Evolutionary conservation across 1,140 invertebrate genomes (phyloP).

Genomic region (Aricia agestis): DNA sequence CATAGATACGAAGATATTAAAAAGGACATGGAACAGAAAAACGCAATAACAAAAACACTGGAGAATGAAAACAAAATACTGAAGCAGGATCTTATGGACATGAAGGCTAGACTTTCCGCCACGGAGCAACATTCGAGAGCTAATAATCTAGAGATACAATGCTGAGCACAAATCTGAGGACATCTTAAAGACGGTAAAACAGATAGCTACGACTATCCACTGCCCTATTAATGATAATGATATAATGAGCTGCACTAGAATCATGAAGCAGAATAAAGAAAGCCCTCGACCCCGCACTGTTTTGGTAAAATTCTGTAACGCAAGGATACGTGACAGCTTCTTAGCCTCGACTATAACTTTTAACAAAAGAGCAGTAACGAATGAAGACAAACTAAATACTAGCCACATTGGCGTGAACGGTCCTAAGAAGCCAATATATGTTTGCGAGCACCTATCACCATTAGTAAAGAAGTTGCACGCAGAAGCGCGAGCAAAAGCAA

Average conservation of each 20-base stretch:
- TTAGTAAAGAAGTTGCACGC: constrained; percentile 30
- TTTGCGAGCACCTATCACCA: constrained; percentile 27
- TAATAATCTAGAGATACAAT: constrained; percentile 30
- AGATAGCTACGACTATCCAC: constrained; percentile 21
- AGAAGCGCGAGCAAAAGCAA: constrained; percentile 19
- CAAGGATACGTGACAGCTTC: constrained; percentile 13
- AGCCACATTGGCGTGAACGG: constrained; percentile 13
- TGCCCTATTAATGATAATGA: constrained; percentile 21
- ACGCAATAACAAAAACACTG: neutral
- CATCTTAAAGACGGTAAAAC: constrained; percentile 20
- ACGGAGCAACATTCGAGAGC: constrained; percentile 27
- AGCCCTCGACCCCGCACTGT: constrained; percentile 12
- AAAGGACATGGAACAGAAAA: neutral
- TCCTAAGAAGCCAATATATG: constrained; percentile 25
- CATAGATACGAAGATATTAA: constrained; percentile 12
- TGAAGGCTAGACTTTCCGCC: neutral
- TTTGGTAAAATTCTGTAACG: constrained; percentile 13
- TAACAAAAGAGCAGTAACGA: constrained; percentile 4
- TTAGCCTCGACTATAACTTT: constrained; percentile 14
- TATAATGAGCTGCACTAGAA: constrained; percentile 24
- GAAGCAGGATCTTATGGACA: neutral
- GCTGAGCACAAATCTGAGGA: constrained; percentile 32
- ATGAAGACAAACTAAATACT: constrained; percentile 17
- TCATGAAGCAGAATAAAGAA: constrained; percentile 27
- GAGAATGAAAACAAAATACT: constrained; percentile 3